Percentiles rank a stretch among this genome's conserved stretches.
Evolutionary conservation across 2,888 invertebrate species (phyloP).

Genomic region (Apamea sordens): DNA sequence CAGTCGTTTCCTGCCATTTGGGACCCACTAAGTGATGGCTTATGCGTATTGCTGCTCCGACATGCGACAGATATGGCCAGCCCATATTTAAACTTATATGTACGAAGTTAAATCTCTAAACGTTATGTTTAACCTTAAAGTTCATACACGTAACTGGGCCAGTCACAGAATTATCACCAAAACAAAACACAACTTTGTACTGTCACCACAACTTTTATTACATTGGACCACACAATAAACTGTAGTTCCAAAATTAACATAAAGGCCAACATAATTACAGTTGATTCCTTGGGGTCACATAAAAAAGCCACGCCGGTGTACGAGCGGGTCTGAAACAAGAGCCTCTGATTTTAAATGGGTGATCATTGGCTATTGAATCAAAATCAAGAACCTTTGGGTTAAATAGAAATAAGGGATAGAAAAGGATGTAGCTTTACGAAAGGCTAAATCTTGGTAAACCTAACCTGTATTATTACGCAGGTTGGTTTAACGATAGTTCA

Average conservation of each 20-base stretch:
- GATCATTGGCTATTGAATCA: conserved; percentile 67
- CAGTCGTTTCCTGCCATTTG: too few species aligned
- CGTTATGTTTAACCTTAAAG: too few species aligned
- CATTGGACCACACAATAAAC: conserved; percentile 37
- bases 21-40: too few species aligned
- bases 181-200: conserved; percentile 32
- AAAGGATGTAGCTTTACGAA: not conserved
- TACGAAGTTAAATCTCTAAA: too few species aligned
- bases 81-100: too few species aligned
- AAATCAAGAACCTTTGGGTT: conserved; percentile 64
- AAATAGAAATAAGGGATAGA: conserved; percentile 48
- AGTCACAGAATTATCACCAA: conserved; percentile 8
- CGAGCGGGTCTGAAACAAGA: conserved; percentile 62
- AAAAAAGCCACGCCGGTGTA: conserved; percentile 53
- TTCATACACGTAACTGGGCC: not conserved
- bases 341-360: conserved; percentile 71
- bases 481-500: too few species aligned
- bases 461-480: not conserved
- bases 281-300: conserved; percentile 47
- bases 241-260: conserved; percentile 54
- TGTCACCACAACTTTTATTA: conserved; percentile 29
- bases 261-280: conserved; percentile 58
- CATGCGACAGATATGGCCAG: too few species aligned
- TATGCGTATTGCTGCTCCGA: too few species aligned
- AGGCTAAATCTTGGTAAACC: not conserved